These are phyloP conservation scores for sheep (Ovis aries) DNA, from an alignment of 2,113 vertebrate species.

Conservation along the genomic window ARS-UI_Ramb_v3.0 NC_056056.1:164621001-164621500, in stretches of 20 bases:
- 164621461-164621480: not conserved
- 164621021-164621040: not conserved
- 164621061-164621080: not conserved
- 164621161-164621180: not conserved
- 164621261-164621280: not conserved
- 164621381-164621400: not conserved
- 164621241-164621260: not conserved
- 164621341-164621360: not conserved
- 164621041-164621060: not conserved
- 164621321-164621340: not conserved
- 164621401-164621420: not conserved
- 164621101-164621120: not conserved
- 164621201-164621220: not conserved
- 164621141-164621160: not conserved
- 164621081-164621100: not conserved
- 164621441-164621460: not conserved
- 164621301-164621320: not conserved
- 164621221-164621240: not conserved
- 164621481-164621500: not conserved
- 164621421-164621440: not conserved
- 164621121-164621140: not conserved
- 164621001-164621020: not conserved
- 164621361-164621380: not conserved
- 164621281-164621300: not conserved
- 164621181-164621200: not conserved